Evolutionary conservation across 2,113 vertebrate species (phyloP), one percentile per base, ranked within the genome.

Genomic region (Nyctibius bracteatus): DNA sequence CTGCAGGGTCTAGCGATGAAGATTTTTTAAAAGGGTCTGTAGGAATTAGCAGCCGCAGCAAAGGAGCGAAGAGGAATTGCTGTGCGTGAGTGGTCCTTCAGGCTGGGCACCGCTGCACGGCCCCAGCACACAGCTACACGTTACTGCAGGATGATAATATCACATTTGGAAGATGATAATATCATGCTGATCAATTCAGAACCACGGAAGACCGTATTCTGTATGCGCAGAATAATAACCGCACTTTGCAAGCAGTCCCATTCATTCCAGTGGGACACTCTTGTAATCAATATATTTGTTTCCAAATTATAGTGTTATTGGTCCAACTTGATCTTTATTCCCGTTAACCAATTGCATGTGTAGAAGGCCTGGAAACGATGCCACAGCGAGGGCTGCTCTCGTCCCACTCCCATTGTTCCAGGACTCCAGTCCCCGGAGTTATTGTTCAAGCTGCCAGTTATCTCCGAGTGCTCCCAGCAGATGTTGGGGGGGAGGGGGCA

Each of bases 201-300:
- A 46, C 75, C 63, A 11, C 23, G 14, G 86, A 86, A 68, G 59
- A 55, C 75, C 88, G n/a, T n/a, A 0, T 25, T 86, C 80, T 2
- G 9, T 2, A 22, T 58, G 0, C 3, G 1, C 72, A 2, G 92
- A 89, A 92, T 31, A 81, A 79, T 8, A 81, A 58, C 88, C 6
- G 4, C 86, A 7, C 94, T 67, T 93, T 19, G 72, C 92, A 7
- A 86, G 82, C 2, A 37, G 52, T 1, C 66, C 95, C 95, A 66
- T 94, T 94, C 92, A 79, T 89, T 77, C 83, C 94, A 89, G 44
- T 5, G 83, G 83, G 91, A 61, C 95, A 94, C 90, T 95, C 95
- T 95, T 89, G 92, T 97, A 95, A 96, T 97, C 96, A 96, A 96
- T 97, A 96, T 86, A 95, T 97, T 97, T 97, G 95, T 97, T 97